Evolutionary conservation across 2,113 vertebrate genomes (phyloP).

Genomic region (Brienomyrus brachyistius): DNA sequence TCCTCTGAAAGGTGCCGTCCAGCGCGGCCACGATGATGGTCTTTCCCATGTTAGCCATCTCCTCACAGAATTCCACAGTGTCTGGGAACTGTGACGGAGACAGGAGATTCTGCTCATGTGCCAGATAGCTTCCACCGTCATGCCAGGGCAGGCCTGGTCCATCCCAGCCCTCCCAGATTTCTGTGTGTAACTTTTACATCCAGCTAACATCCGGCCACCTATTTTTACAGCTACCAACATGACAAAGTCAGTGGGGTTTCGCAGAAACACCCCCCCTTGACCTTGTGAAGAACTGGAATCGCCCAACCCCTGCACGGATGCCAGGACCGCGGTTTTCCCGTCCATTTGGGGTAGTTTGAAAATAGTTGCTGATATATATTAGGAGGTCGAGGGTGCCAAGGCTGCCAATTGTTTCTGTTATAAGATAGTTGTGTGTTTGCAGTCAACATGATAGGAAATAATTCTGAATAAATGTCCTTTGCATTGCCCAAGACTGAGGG

Average conservation of each 20-base stretch:
- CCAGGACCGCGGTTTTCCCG: too few species aligned
- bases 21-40: slow-evolving; percentile 86
- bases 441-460: too few species aligned
- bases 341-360: too few species aligned
- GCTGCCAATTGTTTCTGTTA: too few species aligned
- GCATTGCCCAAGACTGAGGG: neutral
- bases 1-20: slow-evolving; percentile 95
- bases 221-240: neutral
- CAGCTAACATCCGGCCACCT: neutral
- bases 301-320: neutral
- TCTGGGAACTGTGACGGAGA: slow-evolving; percentile 74
- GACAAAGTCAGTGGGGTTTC: neutral
- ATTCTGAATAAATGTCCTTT: neutral
- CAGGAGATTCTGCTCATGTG: neutral
- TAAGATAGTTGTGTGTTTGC: too few species aligned
- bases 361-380: too few species aligned
- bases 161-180: neutral
- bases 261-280: neutral
- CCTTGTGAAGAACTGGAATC: neutral
- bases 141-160: neutral
- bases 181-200: neutral
- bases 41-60: slow-evolving; percentile 90
- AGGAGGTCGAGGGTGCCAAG: too few species aligned
- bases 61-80: slow-evolving; percentile 81
- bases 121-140: neutral